Evolutionary conservation across 2,888 invertebrate species (phyloP), one percentile per base, ranked within the genome.

Genomic region (Girardia tigrina): DNA sequence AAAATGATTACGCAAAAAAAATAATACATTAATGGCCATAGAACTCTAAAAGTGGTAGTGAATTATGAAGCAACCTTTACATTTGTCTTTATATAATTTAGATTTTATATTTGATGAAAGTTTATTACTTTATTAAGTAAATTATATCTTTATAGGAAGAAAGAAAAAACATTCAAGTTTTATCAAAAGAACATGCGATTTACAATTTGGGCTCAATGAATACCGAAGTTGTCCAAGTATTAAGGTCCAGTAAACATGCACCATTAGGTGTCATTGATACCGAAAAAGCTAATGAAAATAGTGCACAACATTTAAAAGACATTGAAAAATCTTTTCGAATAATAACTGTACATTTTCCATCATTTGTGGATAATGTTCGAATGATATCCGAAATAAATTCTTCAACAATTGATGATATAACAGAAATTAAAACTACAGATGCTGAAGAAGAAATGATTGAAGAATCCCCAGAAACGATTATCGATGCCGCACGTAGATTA

Each of bases 351-450:
- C 74, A 74, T 14, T 74, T 74, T 26, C 74, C 74, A 23, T 42
- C 27, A 23, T 74, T 74, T 74, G 28, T 74, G 12, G 74, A 74
- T 27, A 42, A 74, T 26, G 74, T 74, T 56, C 56, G 56, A 56
- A 56, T 56, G 56, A 56, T 56, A 20, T 56, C 56, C n/a, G 56
- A 56, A 6, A 56, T 56, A 4, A 56, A 56, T n/a, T 20, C 56
- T 12, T 56, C 56, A 56, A 56, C 56, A 8, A 56, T 56, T 56
- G 56, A 56, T n/a, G 56, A 56, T 56, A 56, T 56, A 4, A 56
- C 56, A 8, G 56, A 56, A 56, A 56, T 56, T 12, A 56, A 56
- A 56, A 56, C 56, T 6, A 56, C 56, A 56, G 56, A 56, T 23
- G 56, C 56, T 56, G 56, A 56, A 56, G 56, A 56, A 56, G 56